Evolutionary conservation across 35 echinoderm and acorn worm species (phyloP), one percentile per base, ranked within the genome.

Genomic region (Ptychodera flava): DNA sequence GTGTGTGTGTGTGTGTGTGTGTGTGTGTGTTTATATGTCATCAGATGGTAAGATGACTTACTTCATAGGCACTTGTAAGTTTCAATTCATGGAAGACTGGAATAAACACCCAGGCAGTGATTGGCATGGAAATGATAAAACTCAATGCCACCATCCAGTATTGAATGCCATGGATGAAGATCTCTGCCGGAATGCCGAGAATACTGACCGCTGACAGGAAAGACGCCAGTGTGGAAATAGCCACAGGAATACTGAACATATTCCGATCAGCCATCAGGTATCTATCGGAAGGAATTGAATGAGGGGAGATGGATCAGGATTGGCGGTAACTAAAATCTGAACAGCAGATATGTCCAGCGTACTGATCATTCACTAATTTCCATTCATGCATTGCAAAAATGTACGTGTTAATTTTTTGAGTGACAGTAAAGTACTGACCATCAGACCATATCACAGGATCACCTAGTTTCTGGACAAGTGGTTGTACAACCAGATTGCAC

Each of bases 171-270:
- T 92, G 82, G 31, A 85, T 90, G 38, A 88, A 94, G 16, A 98
- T 82, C 90, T 98, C 95, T 1, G 92, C 83, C 2, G 95, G 95
- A 15, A 98, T 81, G 1, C 95, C 95, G 1, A 98, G 82, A 81
- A 98, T 91, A 77, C 92, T 98, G 79, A 98, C 94, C 1, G 95
- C 94, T 52, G 95, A 98, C 29, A 94, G 81, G 77, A 94, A 98
- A 1, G 95, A 97, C 0, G 95, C 95, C 16, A 98, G 78, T 1
- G 94, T 87, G 36, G 92, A 94, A 76, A 98, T 92, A 12, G 95
- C 93, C 1, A 97, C 93, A 28, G 95, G 95, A 34, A 98, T 36
- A 86, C 95, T 98, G 81, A 86, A 90, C 95, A 98, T 98, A 37
- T 92, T 93, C 31, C 95, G 88, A 29, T 98, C 95, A 0, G 95